Evolutionary conservation across 2,797 vertebrate genomes (phyloP).

Genomic region (Hypotaenidia philippensis): DNA sequence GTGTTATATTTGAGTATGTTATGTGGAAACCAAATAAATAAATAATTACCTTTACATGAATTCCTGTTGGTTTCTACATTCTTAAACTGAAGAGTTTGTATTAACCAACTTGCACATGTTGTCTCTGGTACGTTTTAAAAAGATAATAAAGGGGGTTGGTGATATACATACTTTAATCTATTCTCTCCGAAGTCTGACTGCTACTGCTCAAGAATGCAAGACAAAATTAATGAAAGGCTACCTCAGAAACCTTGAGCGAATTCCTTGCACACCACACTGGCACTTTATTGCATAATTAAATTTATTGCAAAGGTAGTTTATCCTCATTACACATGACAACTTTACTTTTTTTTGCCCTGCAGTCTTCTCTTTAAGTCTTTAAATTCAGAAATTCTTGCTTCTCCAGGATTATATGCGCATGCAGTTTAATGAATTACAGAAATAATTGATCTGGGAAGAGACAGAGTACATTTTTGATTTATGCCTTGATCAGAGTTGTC

Average conservation of each 20-base stretch:
- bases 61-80: constrained; percentile 61
- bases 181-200: constrained; percentile 51
- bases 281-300: constrained; percentile 71
- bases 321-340: constrained; percentile 75
- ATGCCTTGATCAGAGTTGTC: constrained; percentile 30
- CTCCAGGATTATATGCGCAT: neutral
- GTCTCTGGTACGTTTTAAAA: constrained; percentile 11
- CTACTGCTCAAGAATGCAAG: constrained; percentile 68
- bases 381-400: constrained; percentile 59
- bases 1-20: constrained; percentile 20
- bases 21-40: constrained; percentile 26
- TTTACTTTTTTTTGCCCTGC: constrained; percentile 10
- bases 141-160: neutral
- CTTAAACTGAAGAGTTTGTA: constrained; percentile 48
- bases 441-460: constrained; percentile 22
- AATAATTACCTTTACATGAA: constrained; percentile 27
- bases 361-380: constrained; percentile 23
- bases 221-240: constrained; percentile 54
- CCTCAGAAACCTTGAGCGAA: constrained; percentile 59
- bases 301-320: constrained; percentile 75
- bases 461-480: constrained; percentile 23
- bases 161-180: constrained; percentile 60
- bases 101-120: constrained; percentile 21
- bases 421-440: constrained; percentile 15
- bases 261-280: constrained; percentile 64